These are phyloP conservation scores for Leptonema lineaticorne DNA, from an alignment of 1,140 invertebrate genomes.

Conservation along the genomic window DNA sequence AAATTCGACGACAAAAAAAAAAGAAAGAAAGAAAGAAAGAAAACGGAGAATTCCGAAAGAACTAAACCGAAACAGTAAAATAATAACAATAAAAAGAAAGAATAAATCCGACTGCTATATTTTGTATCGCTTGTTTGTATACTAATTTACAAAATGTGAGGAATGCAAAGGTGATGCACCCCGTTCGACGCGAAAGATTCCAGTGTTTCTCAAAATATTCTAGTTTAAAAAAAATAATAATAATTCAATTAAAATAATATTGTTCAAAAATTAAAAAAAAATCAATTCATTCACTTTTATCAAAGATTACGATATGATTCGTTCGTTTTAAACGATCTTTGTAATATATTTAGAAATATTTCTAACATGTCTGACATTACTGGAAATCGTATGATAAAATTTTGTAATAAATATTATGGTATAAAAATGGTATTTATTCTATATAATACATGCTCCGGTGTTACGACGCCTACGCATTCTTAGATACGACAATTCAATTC, in stretches of 20 bases:
- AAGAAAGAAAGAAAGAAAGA: background rate
- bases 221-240: too few relatives aligned
- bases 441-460: too few relatives aligned
- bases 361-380: too few relatives aligned
- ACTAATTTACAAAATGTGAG: constrained; percentile 40
- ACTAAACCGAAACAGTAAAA: constrained; percentile 14
- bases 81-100: background rate
- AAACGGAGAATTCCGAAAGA: background rate
- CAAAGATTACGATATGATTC: too few relatives aligned
- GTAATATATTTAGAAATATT: too few relatives aligned
- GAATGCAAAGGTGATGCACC: constrained; percentile 37
- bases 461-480: background rate
- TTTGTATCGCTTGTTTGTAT: constrained; percentile 31
- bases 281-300: too few relatives aligned
- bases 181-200: background rate
- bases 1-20: too few relatives aligned
- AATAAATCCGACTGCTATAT: constrained; percentile 16
- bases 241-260: background rate
- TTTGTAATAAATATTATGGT: too few relatives aligned
- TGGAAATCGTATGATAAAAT: too few relatives aligned
- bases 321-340: too few relatives aligned
- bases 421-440: too few relatives aligned
- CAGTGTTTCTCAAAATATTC: constrained; percentile 10
- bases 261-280: background rate
- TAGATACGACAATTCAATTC: background rate